phyloP scores from a whole-genome alignment of 2,888 invertebrate genomes.

The Plagodis pulveraria region DNA sequence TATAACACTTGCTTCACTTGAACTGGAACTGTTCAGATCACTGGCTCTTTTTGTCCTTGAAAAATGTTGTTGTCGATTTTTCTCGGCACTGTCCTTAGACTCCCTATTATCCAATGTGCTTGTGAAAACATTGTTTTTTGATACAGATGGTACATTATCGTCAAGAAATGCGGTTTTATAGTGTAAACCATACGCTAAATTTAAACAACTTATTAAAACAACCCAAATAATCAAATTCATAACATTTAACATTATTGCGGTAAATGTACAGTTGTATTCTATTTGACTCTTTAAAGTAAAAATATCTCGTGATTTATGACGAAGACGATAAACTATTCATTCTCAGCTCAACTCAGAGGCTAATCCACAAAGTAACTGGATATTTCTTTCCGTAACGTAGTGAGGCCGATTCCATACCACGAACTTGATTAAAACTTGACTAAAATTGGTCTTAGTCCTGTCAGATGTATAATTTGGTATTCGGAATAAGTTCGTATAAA shows the following conservation, averaged over 20 bases:
- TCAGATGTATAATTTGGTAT: no score
- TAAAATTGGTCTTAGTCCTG: no score
- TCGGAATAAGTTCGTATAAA: no score
- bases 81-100: background rate
- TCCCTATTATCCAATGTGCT: background rate
- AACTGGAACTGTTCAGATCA: constrained; percentile 53
- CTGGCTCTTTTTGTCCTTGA: constrained; percentile 66
- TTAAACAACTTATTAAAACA: constrained; percentile 17
- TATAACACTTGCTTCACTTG: constrained; percentile 59
- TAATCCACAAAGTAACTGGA: no score
- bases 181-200: constrained; percentile 21
- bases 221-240: constrained; percentile 19
- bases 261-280: background rate
- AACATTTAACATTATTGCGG: constrained; percentile 19
- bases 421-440: no score
- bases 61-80: constrained; percentile 26
- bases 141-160: constrained; percentile 3
- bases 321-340: background rate
- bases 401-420: no score
- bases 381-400: no score
- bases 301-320: background rate
- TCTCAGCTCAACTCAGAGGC: no score
- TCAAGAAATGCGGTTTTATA: constrained; percentile 11
- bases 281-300: background rate
- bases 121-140: constrained; percentile 1